Evolutionary conservation across 53 echinoderm and acorn worm species (phyloP).

Genomic region (Echinometra lucunter): DNA sequence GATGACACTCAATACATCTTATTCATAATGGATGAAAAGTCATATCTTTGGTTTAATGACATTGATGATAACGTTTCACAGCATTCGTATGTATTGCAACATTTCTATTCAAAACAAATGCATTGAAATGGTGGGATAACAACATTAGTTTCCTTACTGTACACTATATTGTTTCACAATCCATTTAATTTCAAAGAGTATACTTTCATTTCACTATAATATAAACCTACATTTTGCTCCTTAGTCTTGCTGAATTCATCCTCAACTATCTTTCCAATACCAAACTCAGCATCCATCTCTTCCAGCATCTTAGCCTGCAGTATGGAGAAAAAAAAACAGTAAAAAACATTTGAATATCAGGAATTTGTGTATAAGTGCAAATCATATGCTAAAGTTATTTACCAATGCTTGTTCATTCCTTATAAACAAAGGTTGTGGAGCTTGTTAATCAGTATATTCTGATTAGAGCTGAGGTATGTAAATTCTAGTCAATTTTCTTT

Average conservation of each 20-base stretch:
- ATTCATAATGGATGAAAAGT: no score
- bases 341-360: neutral
- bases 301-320: slow-evolving; percentile 87
- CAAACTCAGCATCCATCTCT: slow-evolving; percentile 99
- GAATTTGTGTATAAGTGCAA: neutral
- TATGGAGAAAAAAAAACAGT: neutral
- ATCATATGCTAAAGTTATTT: neutral
- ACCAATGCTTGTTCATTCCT: neutral
- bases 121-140: neutral
- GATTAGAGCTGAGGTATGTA: no score
- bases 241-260: slow-evolving; percentile 83
- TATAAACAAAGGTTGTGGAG: no score
- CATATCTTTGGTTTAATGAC: no score
- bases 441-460: no score
- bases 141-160: neutral
- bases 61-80: no score
- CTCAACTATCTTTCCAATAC: slow-evolving; percentile 90
- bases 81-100: no score
- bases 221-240: slow-evolving; percentile 72
- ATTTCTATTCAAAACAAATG: neutral
- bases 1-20: no score
- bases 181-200: neutral
- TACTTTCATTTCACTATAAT: no score
- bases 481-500: no score
- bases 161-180: neutral